Base-by-base conservation (phyloP, 2,888 invertebrate species). In the Eristalis arbustorum region DNA sequence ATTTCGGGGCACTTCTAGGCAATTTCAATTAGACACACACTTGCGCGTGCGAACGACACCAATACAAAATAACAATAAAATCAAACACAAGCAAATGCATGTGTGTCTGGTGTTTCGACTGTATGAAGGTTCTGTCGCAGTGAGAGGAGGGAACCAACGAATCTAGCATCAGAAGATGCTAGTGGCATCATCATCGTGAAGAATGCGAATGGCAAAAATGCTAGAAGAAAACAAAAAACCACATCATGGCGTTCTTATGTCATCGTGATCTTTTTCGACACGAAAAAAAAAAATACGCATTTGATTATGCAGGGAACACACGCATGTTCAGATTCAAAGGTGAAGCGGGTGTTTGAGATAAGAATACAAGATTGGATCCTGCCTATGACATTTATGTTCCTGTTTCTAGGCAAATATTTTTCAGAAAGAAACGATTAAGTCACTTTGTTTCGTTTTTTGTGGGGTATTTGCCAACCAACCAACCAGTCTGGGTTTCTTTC, bases 221-320 rank as follows among this genome's bases (percentile, higher is more conserved):
- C 11, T 49, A 49, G 37, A 68, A 49, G 22, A 13, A 63, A 56
- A 28, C 42, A 61, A 31, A 69, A 4, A 18, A 13, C n/a, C 23
- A 22, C 28, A 14, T 68, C 18, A 42, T 18, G n/a, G 28, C 34
- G 31, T 42, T 77, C 63, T 77, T 64, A 77, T 71, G 77, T 77
- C 77, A 77, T 77, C 37, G 63, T 62, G 37, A 63, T 68, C 76
- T 61, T 62, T n/a, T 62, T 63, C n/a, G n/a, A n/a, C n/a, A n/a
- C n/a, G n/a, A n/a, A n/a, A n/a, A n/a, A n/a, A n/a, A 73, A 18
- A 59, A 77, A 77, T 69, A 77, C 69, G 76, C 76, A 69, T 69
- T 77, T 56, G 11, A 69, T 63, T 77, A 69, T 77, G 68, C 77
- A 77, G 77, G n/a, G 11, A 63, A 75, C 37, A 68, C 23, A 68